phyloP scores from a whole-genome alignment of 64 coral and sea anemone species.

The Stichodactyla mertensii region DNA sequence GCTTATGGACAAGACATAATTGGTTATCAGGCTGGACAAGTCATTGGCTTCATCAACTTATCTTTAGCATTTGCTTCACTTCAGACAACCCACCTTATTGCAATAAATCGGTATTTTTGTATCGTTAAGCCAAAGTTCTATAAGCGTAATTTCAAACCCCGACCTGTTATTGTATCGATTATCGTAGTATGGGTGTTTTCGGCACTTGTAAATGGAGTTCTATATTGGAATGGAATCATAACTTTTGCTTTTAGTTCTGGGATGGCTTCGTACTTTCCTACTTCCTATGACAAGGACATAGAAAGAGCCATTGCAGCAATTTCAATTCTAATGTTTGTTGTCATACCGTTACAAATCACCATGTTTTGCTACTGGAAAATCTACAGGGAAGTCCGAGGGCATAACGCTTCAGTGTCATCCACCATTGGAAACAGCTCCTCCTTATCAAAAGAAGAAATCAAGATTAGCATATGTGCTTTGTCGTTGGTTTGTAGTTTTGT shows the following conservation, averaged over 20 bases:
- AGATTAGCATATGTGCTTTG: neutral
- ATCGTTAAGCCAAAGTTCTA: constrained; percentile 12
- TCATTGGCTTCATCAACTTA: constrained; percentile 12
- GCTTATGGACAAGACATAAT: constrained; percentile 14
- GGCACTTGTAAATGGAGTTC: neutral
- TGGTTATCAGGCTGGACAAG: constrained; percentile 9
- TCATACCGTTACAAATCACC: neutral
- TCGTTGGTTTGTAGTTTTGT: constrained; percentile 11
- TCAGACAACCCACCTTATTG: neutral
- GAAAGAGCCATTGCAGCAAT: neutral
- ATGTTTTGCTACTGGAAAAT: constrained; percentile 15
- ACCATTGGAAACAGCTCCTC: neutral
- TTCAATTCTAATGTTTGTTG: neutral
- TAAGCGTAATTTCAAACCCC: neutral
- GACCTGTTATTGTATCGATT: neutral
- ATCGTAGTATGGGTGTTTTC: neutral
- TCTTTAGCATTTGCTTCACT: constrained; percentile 8
- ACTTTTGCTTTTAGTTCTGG: neutral
- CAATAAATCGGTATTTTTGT: constrained; percentile 11
- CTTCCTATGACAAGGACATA: neutral
- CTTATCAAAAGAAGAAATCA: neutral
- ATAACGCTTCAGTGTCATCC: neutral
- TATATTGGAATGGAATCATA: neutral
- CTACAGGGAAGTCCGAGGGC: neutral
- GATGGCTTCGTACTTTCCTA: neutral